Evolutionary conservation across 2,797 vertebrate genomes (phyloP).

Genomic region (Apodemus agrarius): DNA sequence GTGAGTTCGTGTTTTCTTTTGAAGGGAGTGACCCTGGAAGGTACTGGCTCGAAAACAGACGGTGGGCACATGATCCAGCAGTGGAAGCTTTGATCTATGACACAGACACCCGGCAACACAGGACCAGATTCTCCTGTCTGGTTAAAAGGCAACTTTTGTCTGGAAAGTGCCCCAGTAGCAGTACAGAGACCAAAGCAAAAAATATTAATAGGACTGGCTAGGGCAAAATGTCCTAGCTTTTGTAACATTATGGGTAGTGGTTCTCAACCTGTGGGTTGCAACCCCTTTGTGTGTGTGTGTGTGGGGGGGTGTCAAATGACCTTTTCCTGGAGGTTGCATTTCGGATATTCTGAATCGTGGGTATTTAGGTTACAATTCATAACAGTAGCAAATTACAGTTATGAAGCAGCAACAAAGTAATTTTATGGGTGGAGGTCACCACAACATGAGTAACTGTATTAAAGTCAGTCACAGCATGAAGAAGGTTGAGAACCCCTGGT

Average conservation of each 20-base stretch:
- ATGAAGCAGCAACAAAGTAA: neutral
- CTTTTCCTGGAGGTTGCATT: neutral
- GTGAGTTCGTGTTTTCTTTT: conserved; percentile 7
- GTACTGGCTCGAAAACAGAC: neutral
- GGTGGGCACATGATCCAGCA: neutral
- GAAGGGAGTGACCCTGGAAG: neutral
- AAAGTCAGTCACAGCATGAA: neutral
- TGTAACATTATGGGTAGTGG: neutral
- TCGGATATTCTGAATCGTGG: neutral
- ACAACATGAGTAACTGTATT: neutral
- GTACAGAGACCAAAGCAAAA: conserved; percentile 30
- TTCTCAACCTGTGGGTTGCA: neutral
- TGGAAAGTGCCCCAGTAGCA: conserved; percentile 62
- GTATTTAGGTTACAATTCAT: neutral
- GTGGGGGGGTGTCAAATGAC: neutral
- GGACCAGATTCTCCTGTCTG: neutral
- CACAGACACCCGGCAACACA: neutral
- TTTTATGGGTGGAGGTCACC: neutral
- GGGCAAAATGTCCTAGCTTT: neutral
- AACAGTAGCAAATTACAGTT: neutral
- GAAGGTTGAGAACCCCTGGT: neutral
- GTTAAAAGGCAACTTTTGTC: conserved; percentile 65
- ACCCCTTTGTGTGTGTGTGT: neutral
- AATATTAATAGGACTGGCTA: conserved; percentile 19
- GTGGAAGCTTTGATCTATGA: conserved; percentile 52